A percentile compares a stretch with the other conserved stretches of the same genome.
phyloP scores from a whole-genome alignment of 2,113 vertebrate genomes.

The Pica pica region DNA sequence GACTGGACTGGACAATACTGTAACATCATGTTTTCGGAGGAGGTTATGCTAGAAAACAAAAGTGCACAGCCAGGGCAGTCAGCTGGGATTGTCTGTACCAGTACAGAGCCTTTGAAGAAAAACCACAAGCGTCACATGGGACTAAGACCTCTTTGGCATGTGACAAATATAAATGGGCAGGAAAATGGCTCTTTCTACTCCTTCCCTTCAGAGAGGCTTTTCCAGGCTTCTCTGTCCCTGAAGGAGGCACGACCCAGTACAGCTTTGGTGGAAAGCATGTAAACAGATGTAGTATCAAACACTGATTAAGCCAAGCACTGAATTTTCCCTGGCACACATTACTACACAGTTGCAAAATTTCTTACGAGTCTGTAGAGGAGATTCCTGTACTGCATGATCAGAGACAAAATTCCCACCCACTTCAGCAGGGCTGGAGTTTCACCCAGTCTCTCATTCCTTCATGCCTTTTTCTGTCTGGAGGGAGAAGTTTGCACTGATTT shows the following conservation, averaged over 20 bases:
- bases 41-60: background rate
- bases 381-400: background rate
- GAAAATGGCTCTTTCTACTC: background rate
- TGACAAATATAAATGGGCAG: background rate
- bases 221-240: background rate
- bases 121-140: rapidly evolving
- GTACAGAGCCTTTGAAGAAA: background rate
- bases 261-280: background rate
- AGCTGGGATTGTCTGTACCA: background rate
- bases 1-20: background rate
- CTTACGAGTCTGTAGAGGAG: background rate
- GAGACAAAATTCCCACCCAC: background rate
- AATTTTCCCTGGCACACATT: background rate
- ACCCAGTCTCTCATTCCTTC: background rate
- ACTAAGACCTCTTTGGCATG: background rate
- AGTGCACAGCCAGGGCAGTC: background rate
- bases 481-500: background rate
- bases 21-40: background rate
- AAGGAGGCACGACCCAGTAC: background rate
- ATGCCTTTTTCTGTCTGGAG: background rate
- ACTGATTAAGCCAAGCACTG: background rate
- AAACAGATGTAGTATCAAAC: background rate
- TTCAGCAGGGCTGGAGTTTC: background rate
- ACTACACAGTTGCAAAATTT: background rate
- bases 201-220: background rate